These are phyloP conservation scores for Nicator chloris DNA, from an alignment of 2,113 vertebrate species.

Conservation along the genomic window DNA sequence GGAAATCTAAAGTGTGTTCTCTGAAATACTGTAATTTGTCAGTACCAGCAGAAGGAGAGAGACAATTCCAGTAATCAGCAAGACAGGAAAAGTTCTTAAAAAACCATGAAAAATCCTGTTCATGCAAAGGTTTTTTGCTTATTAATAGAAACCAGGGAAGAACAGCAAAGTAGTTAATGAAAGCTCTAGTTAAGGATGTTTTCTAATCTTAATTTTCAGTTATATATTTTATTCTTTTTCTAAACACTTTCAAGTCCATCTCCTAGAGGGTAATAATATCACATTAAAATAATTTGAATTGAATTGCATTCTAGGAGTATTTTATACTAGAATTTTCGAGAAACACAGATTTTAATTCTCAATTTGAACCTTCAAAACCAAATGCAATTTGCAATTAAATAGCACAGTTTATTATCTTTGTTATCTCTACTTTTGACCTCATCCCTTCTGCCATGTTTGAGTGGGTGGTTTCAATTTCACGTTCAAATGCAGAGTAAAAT, in stretches of 20 bases:
- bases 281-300: not conserved
- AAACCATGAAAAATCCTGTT: not conserved
- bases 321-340: not conserved
- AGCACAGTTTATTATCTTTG: not conserved
- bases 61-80: not conserved
- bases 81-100: not conserved
- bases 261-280: not conserved
- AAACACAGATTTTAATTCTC: not conserved
- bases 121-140: not conserved
- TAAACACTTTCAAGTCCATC: not conserved
- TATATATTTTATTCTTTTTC: not conserved
- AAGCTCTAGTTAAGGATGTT: not conserved
- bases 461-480: accelerated
- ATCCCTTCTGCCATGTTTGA: not conserved
- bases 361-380: not conserved
- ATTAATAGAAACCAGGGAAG: not conserved
- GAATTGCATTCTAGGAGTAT: not conserved
- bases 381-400: not conserved
- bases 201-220: not conserved
- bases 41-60: not conserved
- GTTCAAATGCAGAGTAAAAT: not conserved
- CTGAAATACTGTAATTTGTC: not conserved
- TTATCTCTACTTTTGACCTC: not conserved
- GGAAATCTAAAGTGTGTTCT: not conserved
- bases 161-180: not conserved